These are phyloP conservation scores for Prunella himalayana DNA, from an alignment of 2,113 vertebrate species.

Conservation along the genomic window DNA sequence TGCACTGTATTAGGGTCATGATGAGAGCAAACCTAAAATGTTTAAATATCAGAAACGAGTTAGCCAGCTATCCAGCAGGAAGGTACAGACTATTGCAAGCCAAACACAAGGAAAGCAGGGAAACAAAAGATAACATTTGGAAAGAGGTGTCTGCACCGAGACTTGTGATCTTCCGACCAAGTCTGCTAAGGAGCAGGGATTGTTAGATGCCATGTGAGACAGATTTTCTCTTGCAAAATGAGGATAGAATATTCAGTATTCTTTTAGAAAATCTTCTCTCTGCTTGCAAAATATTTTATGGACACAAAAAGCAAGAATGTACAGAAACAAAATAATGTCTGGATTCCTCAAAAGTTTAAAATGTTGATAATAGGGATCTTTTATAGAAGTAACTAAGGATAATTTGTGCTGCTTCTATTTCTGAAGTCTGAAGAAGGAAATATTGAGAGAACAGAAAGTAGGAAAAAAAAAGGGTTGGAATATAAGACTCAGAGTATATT, in stretches of 20 bases:
- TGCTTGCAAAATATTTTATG: background rate
- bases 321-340: background rate
- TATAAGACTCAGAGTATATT: background rate
- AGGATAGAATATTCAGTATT: background rate
- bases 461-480: background rate
- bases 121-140: conserved; percentile 37
- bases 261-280: background rate
- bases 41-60: conserved; percentile 46
- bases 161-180: background rate
- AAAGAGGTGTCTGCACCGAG: background rate
- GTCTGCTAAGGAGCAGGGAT: background rate
- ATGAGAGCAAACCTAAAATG: conserved; percentile 51
- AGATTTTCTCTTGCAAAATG: background rate
- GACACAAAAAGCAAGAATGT: background rate
- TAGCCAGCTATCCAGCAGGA: background rate
- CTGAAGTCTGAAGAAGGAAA: background rate
- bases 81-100: background rate
- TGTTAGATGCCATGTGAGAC: background rate
- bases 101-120: conserved; percentile 36
- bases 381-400: background rate
- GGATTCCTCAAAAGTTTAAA: background rate
- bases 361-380: background rate
- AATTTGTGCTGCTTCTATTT: background rate
- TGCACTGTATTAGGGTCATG: conserved; percentile 54
- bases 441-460: background rate